Evolutionary conservation across 2,113 vertebrate species (phyloP), one percentile per base, ranked within the genome.

Genomic region (Clarias magur): DNA sequence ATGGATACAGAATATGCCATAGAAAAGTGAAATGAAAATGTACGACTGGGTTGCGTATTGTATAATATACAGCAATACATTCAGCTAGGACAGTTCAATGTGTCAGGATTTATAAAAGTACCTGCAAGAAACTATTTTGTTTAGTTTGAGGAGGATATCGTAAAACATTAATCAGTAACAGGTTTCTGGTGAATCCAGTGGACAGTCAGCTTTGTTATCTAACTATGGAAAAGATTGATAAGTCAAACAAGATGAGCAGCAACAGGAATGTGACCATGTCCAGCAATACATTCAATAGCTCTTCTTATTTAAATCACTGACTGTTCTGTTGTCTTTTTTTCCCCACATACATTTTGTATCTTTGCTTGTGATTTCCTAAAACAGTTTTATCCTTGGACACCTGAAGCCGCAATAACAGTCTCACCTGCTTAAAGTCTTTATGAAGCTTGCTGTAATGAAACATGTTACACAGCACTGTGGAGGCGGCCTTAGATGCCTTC

Each of bases 361-460:
- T 57, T 38, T 63, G 21, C 10, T 63, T 25, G 1, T 63, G 62
- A 6, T 67, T 80, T 30, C 15, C 42, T 68, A 16, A 57, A 34
- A 53, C 2, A 38, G 21, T 78, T 65, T 13, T 8, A 53, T 42
- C 23, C 59, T n/a, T 8, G 75, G 56, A 4, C 38, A 63, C 21
- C 30, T 21, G 25, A 30, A 54, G 34, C 38, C 30, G 8, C 17
- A 30, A 27, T 4, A 21, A 23, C 57, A 62, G 1, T 80, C 96
- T 0, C 91, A 99, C 98, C 95, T 94, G 94, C 90, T 97, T 97
- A 95, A 96, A 99, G 92, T 99, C 97, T 79, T 94, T 97, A 94
- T 99, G 97, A 62, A 99, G 96, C 91, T 98, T 99, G 93, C 60
- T 96, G 94, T 99, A 99, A 83, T 97, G 97, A 95, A 97, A 99